Evolutionary conservation across 2,888 invertebrate species (phyloP).

Genomic region (Tolmerus cingulatus): DNA sequence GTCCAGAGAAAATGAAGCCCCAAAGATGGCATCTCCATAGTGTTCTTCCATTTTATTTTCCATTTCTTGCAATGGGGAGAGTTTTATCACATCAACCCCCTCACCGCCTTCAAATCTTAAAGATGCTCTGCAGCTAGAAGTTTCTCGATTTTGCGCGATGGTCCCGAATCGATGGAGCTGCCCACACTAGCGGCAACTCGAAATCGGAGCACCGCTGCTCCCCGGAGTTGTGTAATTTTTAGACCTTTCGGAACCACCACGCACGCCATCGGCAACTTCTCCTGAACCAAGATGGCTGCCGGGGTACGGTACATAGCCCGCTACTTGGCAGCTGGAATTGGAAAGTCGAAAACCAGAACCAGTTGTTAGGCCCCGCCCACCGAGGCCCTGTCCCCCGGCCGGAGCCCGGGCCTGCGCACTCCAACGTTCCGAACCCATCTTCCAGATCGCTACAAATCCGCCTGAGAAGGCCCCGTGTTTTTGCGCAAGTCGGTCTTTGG

Average conservation of each 20-base stretch:
- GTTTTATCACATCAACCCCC: background rate
- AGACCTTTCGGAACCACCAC: background rate
- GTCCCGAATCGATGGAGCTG: background rate
- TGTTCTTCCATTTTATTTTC: background rate
- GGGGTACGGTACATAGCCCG: background rate
- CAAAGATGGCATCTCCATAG: constrained; percentile 2
- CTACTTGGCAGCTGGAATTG: background rate
- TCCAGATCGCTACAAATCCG: background rate
- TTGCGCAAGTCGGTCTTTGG: constrained; percentile 22
- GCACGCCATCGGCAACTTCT: background rate
- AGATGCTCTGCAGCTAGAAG: background rate
- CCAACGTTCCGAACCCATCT: background rate
- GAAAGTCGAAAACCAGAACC: constrained; percentile 33
- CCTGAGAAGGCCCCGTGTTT: background rate
- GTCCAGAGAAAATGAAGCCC: background rate
- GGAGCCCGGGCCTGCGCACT: background rate
- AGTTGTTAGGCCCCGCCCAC: constrained; percentile 15
- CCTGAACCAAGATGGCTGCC: constrained; percentile 6
- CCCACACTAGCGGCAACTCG: background rate
- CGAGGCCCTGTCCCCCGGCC: background rate
- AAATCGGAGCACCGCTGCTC: background rate
- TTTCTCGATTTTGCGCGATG: constrained; percentile 11
- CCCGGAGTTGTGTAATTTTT: constrained; percentile 2
- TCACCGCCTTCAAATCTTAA: background rate
- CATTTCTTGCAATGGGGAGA: background rate